Evolutionary conservation across 1,140 invertebrate species (phyloP), one percentile per base, ranked within the genome.

Genomic region (Pinna nobilis): DNA sequence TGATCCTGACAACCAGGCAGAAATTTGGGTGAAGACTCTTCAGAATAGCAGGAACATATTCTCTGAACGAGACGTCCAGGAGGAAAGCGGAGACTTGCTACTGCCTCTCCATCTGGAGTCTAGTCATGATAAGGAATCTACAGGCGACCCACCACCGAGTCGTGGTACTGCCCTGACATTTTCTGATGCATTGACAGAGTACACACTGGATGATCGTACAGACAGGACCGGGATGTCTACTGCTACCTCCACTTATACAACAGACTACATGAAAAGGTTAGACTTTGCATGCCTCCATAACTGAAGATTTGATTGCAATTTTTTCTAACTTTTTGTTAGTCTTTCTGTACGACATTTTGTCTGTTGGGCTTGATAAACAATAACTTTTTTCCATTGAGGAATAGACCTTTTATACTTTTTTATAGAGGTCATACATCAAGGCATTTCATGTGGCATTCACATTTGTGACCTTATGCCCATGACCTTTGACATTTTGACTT

Each of bases 1-100:
- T 51, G 88, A 89, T 63, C 88, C 88, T 7, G 88, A 89, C 59
- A 85, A 85, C 66, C 85, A 86, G 67, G 84, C 85, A 23, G 83
- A 87, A 68, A 77, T 80, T 59, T 87, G 86, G 86, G 82, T 88
- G 20, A 83, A 81, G 53, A 72, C 80, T 11, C 33, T 88, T 59
- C 86, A 88, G 69, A 79, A 50, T 2, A 82, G 79, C 73, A 44
- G 61, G 18, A 86, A 83, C 70, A 51, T 83, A 51, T 84, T 87
- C 73, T 79, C 78, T 5, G 80, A 83, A 47, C 78, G 70, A 28
- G 84, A 85, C 65, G 75, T 84, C 3, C 33, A 59, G 35, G 71
- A 77, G 13, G 77, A 79, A 35, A 64, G 71, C 49, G 25, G 51
- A 7, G 80, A 81, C 64, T 79, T 51, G 15, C 33, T 55, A 11